Conservation (phyloP, 2,888 invertebrate species). For the Myopa testacea region DNA sequence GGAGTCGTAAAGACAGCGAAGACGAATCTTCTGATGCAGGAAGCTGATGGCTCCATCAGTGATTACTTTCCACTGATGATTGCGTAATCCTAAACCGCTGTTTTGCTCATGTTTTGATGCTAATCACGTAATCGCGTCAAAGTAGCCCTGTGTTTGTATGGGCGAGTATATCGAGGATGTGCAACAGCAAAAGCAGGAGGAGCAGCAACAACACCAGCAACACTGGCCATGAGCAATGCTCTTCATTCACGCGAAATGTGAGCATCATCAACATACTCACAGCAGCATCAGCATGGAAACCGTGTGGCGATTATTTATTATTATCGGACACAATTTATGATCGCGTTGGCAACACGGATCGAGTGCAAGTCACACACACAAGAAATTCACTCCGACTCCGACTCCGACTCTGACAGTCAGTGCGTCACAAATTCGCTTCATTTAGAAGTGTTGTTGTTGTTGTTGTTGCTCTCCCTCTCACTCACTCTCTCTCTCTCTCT, state of each 20-base stretch:
- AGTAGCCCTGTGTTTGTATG: neutral
- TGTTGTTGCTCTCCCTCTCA: slow-evolving; percentile 33
- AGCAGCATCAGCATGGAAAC: neutral
- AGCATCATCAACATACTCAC: neutral
- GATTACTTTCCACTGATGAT: too few relatives aligned
- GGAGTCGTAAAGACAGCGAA: neutral
- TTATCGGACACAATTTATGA: slow-evolving; percentile 51
- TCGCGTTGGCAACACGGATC: slow-evolving; percentile 48
- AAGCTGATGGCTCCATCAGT: neutral
- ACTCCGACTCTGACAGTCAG: neutral
- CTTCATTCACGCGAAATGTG: slow-evolving; percentile 23
- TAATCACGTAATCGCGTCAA: neutral
- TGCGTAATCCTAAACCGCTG: too few relatives aligned
- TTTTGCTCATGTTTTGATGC: neutral
- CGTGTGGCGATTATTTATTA: slow-evolving; percentile 37
- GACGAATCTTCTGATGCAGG: neutral
- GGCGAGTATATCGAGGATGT: neutral
- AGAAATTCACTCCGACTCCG: neutral
- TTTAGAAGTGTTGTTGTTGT: slow-evolving; percentile 17
- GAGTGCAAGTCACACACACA: slow-evolving; percentile 44
- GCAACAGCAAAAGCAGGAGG: neutral
- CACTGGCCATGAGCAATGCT: slow-evolving; percentile 12
- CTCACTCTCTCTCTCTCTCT: neutral
- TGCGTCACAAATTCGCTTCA: slow-evolving; percentile 23
- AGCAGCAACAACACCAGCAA: slow-evolving; percentile 7